Evolutionary conservation across 2,888 invertebrate genomes (phyloP).

Genomic region (Caenorhabditis sp.): DNA sequence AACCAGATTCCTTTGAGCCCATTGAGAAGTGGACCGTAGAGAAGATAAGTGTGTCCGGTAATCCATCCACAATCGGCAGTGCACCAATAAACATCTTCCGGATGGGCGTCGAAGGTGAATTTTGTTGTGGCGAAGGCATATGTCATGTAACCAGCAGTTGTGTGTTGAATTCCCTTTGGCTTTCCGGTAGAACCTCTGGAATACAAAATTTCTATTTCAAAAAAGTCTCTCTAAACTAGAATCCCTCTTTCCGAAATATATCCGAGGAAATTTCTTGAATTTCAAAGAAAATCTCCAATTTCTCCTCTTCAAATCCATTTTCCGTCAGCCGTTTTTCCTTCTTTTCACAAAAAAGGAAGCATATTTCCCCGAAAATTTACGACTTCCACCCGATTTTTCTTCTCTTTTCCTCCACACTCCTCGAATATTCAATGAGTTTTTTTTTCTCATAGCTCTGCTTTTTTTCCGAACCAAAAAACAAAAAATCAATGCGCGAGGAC

Average conservation of each 20-base stretch:
- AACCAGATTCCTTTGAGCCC: constrained; percentile 88
- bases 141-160: constrained; percentile 89
- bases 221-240: background rate
- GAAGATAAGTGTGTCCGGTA: constrained; percentile 76
- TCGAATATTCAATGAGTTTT: constrained; percentile 1
- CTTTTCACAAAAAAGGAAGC: background rate
- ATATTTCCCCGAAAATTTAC: background rate
- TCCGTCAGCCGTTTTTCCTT: background rate
- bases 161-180: constrained; percentile 96
- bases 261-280: no score
- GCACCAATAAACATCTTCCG: constrained; percentile 79
- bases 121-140: constrained; percentile 91
- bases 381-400: background rate
- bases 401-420: background rate
- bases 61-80: constrained; percentile 90
- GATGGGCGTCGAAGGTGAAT: constrained; percentile 80
- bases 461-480: background rate
- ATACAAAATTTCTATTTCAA: background rate
- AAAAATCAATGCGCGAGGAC: background rate
- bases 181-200: constrained; percentile 89
- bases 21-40: constrained; percentile 93
- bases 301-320: background rate
- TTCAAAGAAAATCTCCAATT: background rate
- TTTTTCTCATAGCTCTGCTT: background rate
- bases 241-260: background rate